Percentiles rank a stretch among this genome's conserved stretches.
Evolutionary conservation across 2,797 vertebrate genomes (phyloP).

Genomic region (Cephalopachus bancanus): DNA sequence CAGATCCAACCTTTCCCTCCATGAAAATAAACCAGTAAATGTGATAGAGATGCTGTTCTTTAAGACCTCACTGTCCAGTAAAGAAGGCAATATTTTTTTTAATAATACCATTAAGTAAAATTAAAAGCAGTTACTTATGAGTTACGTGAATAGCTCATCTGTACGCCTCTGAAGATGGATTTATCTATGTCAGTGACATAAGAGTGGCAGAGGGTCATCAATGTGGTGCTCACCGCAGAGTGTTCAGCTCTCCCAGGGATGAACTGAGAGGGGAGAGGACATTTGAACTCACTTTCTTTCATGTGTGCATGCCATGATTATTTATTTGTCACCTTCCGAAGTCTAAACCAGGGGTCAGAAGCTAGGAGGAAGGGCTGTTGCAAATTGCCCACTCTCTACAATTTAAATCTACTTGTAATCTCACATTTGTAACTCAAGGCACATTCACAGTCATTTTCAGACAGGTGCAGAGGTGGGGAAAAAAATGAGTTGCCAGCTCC

Average conservation of each 20-base stretch:
- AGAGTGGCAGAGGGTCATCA: not conserved
- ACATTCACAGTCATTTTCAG: not conserved
- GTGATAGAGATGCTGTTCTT: constrained; percentile 44
- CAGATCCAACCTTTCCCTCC: constrained; percentile 38
- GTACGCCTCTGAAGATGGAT: not conserved
- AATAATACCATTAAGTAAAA: constrained; percentile 56
- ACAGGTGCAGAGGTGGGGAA: too few species aligned
- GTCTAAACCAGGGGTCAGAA: not conserved
- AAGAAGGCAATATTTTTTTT: constrained; percentile 59
- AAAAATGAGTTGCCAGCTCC: not conserved
- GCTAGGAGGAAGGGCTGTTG: not conserved
- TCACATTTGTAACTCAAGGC: not conserved
- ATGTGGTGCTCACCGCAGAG: not conserved
- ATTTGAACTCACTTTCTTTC: not conserved
- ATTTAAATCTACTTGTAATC: not conserved
- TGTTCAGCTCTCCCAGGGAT: not conserved
- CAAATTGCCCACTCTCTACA: not conserved
- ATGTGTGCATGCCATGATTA: not conserved
- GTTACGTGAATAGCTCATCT: constrained; percentile 36
- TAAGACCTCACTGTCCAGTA: not conserved
- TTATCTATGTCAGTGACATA: not conserved
- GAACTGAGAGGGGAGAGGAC: not conserved
- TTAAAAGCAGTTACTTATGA: constrained; percentile 62
- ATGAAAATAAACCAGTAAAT: constrained; percentile 47
- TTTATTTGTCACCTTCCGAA: not conserved